phyloP scores from a whole-genome alignment of 1,140 invertebrate genomes.

The Dolichoris vasculosae region DNA sequence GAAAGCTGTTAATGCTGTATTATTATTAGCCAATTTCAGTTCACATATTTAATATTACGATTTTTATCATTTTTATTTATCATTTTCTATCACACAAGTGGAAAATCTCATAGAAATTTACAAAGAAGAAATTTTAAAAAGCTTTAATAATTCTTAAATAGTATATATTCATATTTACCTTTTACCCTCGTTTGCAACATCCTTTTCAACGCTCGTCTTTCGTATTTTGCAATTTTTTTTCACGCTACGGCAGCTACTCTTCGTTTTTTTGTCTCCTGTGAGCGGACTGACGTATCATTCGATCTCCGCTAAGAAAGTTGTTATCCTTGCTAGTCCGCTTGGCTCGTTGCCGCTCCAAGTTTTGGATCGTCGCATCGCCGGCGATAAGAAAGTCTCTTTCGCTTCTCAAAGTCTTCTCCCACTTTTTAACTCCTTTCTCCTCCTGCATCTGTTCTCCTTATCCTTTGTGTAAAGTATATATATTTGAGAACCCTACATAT shows the following conservation, averaged over 20 bases:
- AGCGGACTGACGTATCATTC: not conserved
- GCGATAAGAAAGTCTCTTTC: conserved; percentile 50
- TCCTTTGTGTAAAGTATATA: not conserved
- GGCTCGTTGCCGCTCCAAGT: not conserved
- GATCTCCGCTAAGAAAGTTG: conserved; percentile 54
- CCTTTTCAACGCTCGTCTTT: conserved; percentile 4
- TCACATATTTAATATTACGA: not conserved
- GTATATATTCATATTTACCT: not conserved
- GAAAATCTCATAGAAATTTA: not conserved
- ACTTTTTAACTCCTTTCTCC: not conserved
- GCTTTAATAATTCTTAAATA: conserved; percentile 20
- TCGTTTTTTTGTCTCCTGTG: conserved; percentile 28
- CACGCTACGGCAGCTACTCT: not conserved
- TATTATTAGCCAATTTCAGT: not conserved
- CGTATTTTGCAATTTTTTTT: conserved; percentile 40
- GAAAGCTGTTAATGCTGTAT: not conserved
- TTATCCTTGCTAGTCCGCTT: conserved; percentile 51
- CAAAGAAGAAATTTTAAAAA: conserved; percentile 26
- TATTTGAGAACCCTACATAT: conserved; percentile 9
- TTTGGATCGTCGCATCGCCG: conserved; percentile 35
- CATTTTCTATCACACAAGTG: not conserved
- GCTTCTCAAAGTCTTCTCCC: conserved; percentile 16
- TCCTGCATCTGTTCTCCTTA: not conserved
- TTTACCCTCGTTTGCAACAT: conserved; percentile 34
- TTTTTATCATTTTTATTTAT: not conserved